Evolutionary conservation across 2,888 invertebrate genomes (phyloP).

Genomic region (Petrophora chlorosata): DNA sequence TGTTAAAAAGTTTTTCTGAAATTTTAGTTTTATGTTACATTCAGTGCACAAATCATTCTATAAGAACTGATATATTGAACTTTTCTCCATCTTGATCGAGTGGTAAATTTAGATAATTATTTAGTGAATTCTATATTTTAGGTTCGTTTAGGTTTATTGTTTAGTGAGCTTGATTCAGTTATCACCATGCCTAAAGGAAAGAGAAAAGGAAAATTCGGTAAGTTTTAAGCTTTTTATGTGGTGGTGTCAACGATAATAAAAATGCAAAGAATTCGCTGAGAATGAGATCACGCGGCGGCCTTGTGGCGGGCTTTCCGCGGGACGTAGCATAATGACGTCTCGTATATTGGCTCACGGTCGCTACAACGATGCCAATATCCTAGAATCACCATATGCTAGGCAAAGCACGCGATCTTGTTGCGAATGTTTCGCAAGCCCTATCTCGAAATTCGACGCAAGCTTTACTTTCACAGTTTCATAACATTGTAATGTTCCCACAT

Average conservation of each 20-base stretch:
- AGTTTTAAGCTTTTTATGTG: slow-evolving; percentile 49
- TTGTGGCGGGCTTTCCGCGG: slow-evolving; percentile 71
- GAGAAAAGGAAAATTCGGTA: slow-evolving; percentile 89
- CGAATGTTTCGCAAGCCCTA: slow-evolving; percentile 4
- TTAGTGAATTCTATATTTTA: slow-evolving; percentile 77
- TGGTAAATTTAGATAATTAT: slow-evolving; percentile 69
- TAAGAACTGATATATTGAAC: slow-evolving; percentile 88
- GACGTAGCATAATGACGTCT: slow-evolving; percentile 58
- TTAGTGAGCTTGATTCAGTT: slow-evolving; percentile 60
- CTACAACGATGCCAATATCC: slow-evolving; percentile 43
- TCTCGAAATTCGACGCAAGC: neutral
- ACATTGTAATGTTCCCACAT: slow-evolving; percentile 41
- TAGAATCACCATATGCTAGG: slow-evolving; percentile 52
- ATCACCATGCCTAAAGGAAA: slow-evolving; percentile 90
- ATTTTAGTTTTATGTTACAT: slow-evolving; percentile 88
- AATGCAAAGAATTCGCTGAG: slow-evolving; percentile 58
- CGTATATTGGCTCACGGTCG: slow-evolving; percentile 54
- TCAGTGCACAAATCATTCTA: slow-evolving; percentile 87
- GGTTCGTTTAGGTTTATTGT: slow-evolving; percentile 54
- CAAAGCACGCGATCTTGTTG: neutral
- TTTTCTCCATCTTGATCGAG: slow-evolving; percentile 91
- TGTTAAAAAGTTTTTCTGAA: slow-evolving; percentile 90
- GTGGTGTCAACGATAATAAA: slow-evolving; percentile 26
- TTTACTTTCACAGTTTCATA: slow-evolving; percentile 52
- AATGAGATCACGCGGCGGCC: slow-evolving; percentile 80